Percentiles rank a stretch among this genome's conserved stretches.
Evolutionary conservation across 2,888 invertebrate species (phyloP).

Genomic region (Rugalucina vietnamica): DNA sequence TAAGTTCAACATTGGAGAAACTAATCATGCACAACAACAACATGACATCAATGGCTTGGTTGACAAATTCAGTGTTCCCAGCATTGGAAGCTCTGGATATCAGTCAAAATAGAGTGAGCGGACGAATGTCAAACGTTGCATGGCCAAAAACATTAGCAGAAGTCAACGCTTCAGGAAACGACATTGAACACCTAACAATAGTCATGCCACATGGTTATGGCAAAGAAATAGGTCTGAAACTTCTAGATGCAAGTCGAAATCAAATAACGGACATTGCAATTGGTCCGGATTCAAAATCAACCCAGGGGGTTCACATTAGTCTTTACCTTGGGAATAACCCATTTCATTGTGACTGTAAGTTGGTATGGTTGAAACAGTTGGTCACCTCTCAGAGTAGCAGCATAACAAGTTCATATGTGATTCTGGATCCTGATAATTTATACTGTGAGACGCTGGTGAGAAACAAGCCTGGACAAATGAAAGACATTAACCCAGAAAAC

Average conservation of each 20-base stretch:
- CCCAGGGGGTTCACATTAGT: background rate
- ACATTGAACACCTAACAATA: background rate
- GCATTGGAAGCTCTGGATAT: background rate
- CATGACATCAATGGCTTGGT: background rate
- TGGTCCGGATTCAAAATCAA: background rate
- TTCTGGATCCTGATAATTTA: background rate
- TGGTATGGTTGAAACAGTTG: background rate
- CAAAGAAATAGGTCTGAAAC: background rate
- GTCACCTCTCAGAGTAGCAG: background rate
- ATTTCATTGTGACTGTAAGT: background rate
- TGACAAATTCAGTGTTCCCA: background rate
- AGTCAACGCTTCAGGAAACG: background rate
- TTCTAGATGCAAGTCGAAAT: background rate
- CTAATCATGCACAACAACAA: background rate
- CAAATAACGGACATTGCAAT: background rate
- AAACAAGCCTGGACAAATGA: background rate
- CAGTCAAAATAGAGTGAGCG: background rate
- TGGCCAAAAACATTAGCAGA: background rate
- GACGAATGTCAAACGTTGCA: background rate
- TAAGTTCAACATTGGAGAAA: background rate
- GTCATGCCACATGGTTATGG: background rate
- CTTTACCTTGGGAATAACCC: background rate
- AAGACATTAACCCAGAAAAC: background rate
- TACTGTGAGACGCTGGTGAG: background rate
- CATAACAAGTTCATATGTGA: background rate